Conservation (phyloP, 1,140 invertebrate genomes). For the Meloidogyne chitwoodi region DNA sequence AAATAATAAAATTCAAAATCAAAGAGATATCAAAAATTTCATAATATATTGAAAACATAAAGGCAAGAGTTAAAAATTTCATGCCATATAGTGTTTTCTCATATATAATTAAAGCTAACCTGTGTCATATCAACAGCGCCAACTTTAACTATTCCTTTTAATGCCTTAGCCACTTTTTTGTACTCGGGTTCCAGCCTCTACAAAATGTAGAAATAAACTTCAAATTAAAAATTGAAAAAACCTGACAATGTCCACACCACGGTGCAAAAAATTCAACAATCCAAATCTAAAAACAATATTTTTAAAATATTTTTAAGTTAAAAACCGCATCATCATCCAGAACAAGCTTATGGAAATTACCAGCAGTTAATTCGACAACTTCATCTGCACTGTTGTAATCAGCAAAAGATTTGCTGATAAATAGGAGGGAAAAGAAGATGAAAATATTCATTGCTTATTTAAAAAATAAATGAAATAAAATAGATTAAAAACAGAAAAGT, state of each 20-base stretch:
- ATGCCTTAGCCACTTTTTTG: slow-evolving; percentile 77
- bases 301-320: background rate
- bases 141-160: slow-evolving; percentile 88
- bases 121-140: slow-evolving; percentile 87
- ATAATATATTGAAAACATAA: too few species aligned
- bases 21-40: too few species aligned
- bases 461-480: too few species aligned
- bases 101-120: too few species aligned
- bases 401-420: slow-evolving; percentile 58
- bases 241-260: slow-evolving; percentile 69
- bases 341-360: slow-evolving; percentile 83
- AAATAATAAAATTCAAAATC: slow-evolving; percentile 58
- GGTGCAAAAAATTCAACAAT: slow-evolving; percentile 90
- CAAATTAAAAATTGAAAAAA: background rate
- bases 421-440: background rate
- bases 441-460: background rate
- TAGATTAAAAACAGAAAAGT: background rate
- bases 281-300: slow-evolving; percentile 66
- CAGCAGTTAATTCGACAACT: slow-evolving; percentile 82
- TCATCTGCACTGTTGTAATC: slow-evolving; percentile 76
- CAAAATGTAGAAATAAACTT: background rate
- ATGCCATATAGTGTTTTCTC: too few species aligned
- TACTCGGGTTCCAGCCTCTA: slow-evolving; percentile 71
- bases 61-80: too few species aligned
- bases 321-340: slow-evolving; percentile 74